Evolutionary conservation across 35 echinoderm and acorn worm species (phyloP).

Genomic region (Stichopus chloronotus): DNA sequence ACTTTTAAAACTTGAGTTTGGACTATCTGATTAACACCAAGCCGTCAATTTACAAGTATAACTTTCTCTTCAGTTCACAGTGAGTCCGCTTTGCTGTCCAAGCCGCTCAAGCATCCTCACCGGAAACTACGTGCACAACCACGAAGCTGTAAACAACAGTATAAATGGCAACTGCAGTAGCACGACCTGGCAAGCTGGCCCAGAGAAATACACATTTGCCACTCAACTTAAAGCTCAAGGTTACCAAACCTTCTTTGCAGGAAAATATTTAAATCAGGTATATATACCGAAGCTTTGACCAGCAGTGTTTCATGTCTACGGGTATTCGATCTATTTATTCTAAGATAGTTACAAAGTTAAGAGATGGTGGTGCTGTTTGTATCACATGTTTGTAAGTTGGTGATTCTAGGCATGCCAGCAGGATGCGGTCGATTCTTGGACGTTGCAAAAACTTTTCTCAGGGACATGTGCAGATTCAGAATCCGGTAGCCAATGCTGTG

Average conservation of each 20-base stretch:
- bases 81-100: slow-evolving; percentile 92
- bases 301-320: neutral
- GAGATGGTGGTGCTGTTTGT: too few relatives aligned
- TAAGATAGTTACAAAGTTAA: too few relatives aligned
- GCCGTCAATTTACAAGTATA: too few relatives aligned
- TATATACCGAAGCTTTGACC: neutral
- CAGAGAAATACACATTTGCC: slow-evolving; percentile 90
- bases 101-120: slow-evolving; percentile 97
- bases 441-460: too few relatives aligned
- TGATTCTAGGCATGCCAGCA: too few relatives aligned
- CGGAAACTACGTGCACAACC: slow-evolving; percentile 98
- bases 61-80: slow-evolving; percentile 84
- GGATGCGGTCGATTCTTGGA: too few relatives aligned
- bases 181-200: slow-evolving; percentile 78
- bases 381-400: too few relatives aligned
- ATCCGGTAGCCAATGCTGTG: too few relatives aligned
- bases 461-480: too few relatives aligned
- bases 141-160: slow-evolving; percentile 80
- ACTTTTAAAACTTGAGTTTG: too few relatives aligned
- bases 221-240: slow-evolving; percentile 78
- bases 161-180: slow-evolving; percentile 91
- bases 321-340: neutral
- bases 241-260: slow-evolving; percentile 97
- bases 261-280: slow-evolving; percentile 98
- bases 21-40: too few relatives aligned